These are phyloP conservation scores for Dinoponera quadriceps DNA, from an alignment of 1,140 invertebrate species.

Conservation along the genomic window DNA sequence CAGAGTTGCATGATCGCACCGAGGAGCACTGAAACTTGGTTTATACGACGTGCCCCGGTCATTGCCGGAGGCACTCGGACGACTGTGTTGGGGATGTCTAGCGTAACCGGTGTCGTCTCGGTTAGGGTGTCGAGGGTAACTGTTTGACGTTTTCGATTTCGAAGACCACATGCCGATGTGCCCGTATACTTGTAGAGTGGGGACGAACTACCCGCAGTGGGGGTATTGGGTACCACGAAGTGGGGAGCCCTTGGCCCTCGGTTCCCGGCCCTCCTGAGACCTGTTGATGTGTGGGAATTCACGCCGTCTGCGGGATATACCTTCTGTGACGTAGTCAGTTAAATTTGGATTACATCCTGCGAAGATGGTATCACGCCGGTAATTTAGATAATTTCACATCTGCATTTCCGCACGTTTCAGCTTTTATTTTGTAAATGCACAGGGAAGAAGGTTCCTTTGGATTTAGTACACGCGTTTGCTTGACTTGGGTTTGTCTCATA, in stretches of 20 bases:
- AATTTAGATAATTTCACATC: slow-evolving; percentile 11
- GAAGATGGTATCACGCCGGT: slow-evolving; percentile 41
- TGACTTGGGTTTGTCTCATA: too few species aligned
- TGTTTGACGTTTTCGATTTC: slow-evolving; percentile 86
- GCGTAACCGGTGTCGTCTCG: slow-evolving; percentile 49
- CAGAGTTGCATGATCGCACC: slow-evolving; percentile 11
- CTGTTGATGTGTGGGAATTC: slow-evolving; percentile 86
- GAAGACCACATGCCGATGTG: slow-evolving; percentile 85
- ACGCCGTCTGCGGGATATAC: slow-evolving; percentile 74
- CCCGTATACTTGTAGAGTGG: slow-evolving; percentile 77
- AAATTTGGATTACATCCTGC: slow-evolving; percentile 64
- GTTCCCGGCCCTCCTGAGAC: slow-evolving; percentile 79
- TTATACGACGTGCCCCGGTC: not conserved
- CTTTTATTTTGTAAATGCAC: too few species aligned
- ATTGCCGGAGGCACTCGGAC: too few species aligned
- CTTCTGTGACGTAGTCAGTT: slow-evolving; percentile 47
- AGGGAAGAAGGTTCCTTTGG: too few species aligned
- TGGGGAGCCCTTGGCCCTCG: slow-evolving; percentile 76
- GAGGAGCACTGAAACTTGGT: not conserved
- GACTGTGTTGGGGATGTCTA: slow-evolving; percentile 31
- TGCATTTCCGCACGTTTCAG: too few species aligned
- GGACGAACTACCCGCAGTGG: slow-evolving; percentile 76
- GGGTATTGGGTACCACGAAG: slow-evolving; percentile 73
- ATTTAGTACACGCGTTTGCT: too few species aligned
- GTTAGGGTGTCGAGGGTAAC: slow-evolving; percentile 81